phyloP scores from a whole-genome alignment of 1,140 invertebrate genomes.

The Drosophila ironensis region DNA sequence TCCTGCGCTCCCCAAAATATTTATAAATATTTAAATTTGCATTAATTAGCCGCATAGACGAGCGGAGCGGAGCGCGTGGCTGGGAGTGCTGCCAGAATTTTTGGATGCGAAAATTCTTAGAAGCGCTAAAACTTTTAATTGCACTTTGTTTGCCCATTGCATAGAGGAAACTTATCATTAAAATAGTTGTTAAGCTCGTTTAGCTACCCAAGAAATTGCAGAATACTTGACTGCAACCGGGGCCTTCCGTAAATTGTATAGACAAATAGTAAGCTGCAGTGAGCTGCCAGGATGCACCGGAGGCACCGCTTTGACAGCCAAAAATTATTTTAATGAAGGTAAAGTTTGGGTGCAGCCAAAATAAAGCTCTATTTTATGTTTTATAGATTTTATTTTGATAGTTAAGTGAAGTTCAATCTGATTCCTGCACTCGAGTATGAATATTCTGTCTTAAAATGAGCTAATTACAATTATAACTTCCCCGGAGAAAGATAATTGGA shows the following conservation, averaged over 20 bases:
- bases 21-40: conserved; percentile 40
- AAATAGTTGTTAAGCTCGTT: conserved; percentile 53
- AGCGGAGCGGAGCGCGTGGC: neutral
- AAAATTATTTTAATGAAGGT: conserved; percentile 35
- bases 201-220: conserved; percentile 24
- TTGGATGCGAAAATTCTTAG: conserved; percentile 30
- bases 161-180: conserved; percentile 60
- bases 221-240: too few species aligned
- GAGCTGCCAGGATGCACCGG: neutral
- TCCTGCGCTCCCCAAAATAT: neutral
- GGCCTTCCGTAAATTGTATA: conserved; percentile 17
- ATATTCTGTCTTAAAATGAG: too few species aligned
- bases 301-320: neutral
- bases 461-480: too few species aligned
- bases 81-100: conserved; percentile 2
- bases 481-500: too few species aligned
- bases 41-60: conserved; percentile 35
- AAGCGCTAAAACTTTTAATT: conserved; percentile 61
- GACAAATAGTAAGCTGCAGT: conserved; percentile 36
- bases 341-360: neutral
- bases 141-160: conserved; percentile 48
- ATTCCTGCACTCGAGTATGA: too few species aligned
- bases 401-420: too few species aligned
- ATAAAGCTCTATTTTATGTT: too few species aligned
- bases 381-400: too few species aligned